Evolutionary conservation across 2,113 vertebrate genomes (phyloP).

Genomic region (Pungitius pungitius): DNA sequence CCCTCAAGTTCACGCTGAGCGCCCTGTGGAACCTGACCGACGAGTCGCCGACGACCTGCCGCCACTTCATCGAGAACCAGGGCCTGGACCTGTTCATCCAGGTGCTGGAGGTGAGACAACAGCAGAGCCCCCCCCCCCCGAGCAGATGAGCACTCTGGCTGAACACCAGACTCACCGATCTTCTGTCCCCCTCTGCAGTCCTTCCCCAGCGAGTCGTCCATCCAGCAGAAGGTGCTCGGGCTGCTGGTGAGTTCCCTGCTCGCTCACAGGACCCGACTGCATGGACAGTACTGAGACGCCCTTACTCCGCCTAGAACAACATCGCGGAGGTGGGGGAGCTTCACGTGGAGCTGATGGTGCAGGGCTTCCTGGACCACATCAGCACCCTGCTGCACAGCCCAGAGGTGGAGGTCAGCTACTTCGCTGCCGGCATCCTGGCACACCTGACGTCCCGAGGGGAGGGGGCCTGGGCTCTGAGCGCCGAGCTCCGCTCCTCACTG

Average conservation of each 20-base stretch:
- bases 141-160: background rate
- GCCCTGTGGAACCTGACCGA: conserved; percentile 99
- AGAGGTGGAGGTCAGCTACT: conserved; percentile 99
- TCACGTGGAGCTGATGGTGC: conserved; percentile 95
- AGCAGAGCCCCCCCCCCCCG: too few relatives aligned
- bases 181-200: conserved; percentile 80
- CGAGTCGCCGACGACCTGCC: conserved; percentile 98
- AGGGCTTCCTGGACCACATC: conserved; percentile 96
- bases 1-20: conserved; percentile 96
- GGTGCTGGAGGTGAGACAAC: conserved; percentile 89
- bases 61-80: conserved; percentile 99
- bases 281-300: background rate
- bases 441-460: conserved; percentile 96
- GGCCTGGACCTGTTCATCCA: conserved; percentile 97
- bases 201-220: conserved; percentile 95
- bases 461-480: conserved; percentile 90
- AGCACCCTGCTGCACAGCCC: conserved; percentile 90
- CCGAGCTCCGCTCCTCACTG: conserved; percentile 85
- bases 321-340: conserved; percentile 98
- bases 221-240: conserved; percentile 98
- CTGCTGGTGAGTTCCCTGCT: conserved; percentile 88
- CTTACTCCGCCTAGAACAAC: conserved; percentile 86
- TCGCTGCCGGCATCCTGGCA: conserved; percentile 96
- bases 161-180: conserved; percentile 45
- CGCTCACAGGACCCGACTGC: background rate